Evolutionary conservation across 35 echinoderm and acorn worm species (phyloP), one percentile per base, ranked within the genome.

Genomic region (Anneissia japonica): DNA sequence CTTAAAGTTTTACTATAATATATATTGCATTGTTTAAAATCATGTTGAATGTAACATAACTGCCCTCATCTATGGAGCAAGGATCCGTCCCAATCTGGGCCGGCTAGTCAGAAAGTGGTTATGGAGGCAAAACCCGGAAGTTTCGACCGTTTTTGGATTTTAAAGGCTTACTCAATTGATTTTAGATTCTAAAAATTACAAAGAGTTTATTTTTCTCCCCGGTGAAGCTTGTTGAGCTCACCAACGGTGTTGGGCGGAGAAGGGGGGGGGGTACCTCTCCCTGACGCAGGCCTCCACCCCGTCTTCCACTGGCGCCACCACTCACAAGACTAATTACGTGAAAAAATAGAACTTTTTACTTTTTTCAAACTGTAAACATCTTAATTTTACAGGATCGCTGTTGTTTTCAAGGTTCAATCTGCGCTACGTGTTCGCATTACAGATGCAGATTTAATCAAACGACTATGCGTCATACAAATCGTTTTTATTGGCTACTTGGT

Each of bases 381-480:
- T 35, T 41, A 79, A 0, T 38, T 36, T 84, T 90, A 26, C 89
- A 98, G 95, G 77, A 94, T 99, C 37, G 91, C 96, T 3, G 92
- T 94, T 23, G 96, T 99, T 31, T 99, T 94, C 83, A 86, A 92
- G 51, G 96, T 99, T 6, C 83, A 89, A 28, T 98, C 95, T 4
- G 95, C 95, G 7, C 92, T 92, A 28, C 76, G 95, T 85, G 95
- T 98, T 7, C 85, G 95, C 32, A 98, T 98, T 34, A 98, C 95
- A 23, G 95, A 98, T 64, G 80, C 91, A 16, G 95, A 98, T 56
- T 83, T 98, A 23, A 98, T 98, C 32, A 98, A 93, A 46, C 43
- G 95, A 74, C 89, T 98, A 4, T 89, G 89, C n/a, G 78, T 98
- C 45, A 98, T 98, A 43, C 88, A 94, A 21, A 83, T 84, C 37